Conservation (phyloP, 2,888 invertebrate genomes). For the Chymomyza procnemis region DNA sequence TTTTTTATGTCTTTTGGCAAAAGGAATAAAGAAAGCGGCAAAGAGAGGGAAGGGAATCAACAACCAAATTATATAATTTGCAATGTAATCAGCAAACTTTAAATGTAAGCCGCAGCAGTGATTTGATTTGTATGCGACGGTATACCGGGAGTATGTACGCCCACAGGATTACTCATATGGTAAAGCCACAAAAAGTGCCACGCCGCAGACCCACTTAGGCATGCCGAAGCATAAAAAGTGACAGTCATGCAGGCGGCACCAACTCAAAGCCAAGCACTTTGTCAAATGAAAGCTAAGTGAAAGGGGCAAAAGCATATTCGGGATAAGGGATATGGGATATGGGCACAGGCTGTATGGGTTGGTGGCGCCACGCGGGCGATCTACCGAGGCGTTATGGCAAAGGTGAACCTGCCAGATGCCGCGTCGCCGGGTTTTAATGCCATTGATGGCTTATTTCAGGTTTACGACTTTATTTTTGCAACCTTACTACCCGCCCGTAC, state of each 20-base stretch:
- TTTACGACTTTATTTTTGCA: constrained; percentile 71
- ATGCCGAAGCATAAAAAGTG: constrained; percentile 33
- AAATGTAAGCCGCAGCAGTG: constrained; percentile 47
- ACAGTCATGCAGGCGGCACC: constrained; percentile 42
- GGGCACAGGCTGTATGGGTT: neutral
- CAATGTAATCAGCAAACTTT: constrained; percentile 70
- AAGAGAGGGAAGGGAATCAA: constrained; percentile 44
- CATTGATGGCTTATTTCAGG: constrained; percentile 72
- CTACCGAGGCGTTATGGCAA: constrained; percentile 2
- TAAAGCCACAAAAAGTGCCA: constrained; percentile 51
- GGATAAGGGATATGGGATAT: constrained; percentile 16
- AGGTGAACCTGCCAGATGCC: constrained; percentile 15
- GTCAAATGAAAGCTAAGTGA: constrained; percentile 63
- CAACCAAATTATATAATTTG: constrained; percentile 70
- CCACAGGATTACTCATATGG: constrained; percentile 67
- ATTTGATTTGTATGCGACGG: constrained; percentile 60
- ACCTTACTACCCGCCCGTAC: constrained; percentile 43
- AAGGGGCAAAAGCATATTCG: constrained; percentile 14
- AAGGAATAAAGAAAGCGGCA: constrained; percentile 3
- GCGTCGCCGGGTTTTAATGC: constrained; percentile 63
- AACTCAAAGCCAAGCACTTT: constrained; percentile 56
- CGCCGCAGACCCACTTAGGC: neutral
- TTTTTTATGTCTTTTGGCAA: constrained; percentile 24
- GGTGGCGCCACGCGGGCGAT: too few species aligned
- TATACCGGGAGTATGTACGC: constrained; percentile 20